These are phyloP conservation scores for Kryptopterus vitreolus DNA, from an alignment of 2,797 vertebrate genomes.

Conservation along the genomic window DNA sequence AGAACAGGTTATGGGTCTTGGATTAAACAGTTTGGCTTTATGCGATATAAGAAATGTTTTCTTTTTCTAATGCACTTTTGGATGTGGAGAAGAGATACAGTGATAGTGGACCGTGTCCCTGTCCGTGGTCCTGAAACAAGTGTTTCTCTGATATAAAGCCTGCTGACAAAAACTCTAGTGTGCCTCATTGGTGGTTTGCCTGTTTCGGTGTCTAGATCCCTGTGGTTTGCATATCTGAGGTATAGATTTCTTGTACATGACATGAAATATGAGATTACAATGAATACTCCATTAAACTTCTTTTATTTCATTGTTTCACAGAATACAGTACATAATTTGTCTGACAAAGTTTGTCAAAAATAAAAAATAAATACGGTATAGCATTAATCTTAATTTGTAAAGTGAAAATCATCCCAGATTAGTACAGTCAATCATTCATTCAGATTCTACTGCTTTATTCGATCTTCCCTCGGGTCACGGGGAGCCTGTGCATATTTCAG, in stretches of 20 bases:
- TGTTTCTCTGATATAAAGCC: not conserved
- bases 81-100: not conserved
- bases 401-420: not conserved
- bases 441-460: too few species aligned
- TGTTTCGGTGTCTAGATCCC: not conserved
- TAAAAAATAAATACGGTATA: too few species aligned
- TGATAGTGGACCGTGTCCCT: not conserved
- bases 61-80: not conserved
- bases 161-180: not conserved
- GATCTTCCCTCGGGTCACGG: too few species aligned
- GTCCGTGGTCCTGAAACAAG: constrained; percentile 30
- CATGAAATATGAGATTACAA: not conserved
- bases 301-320: not conserved
- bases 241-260: not conserved
- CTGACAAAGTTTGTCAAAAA: not conserved
- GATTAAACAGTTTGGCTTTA: not conserved
- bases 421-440: not conserved
- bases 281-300: not conserved
- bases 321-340: not conserved
- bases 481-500: too few species aligned
- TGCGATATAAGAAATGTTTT: not conserved
- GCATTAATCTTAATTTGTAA: not conserved
- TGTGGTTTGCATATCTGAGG: not conserved
- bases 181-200: not conserved
- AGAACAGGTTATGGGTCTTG: not conserved